Evolutionary conservation across 2,113 vertebrate genomes (phyloP).

Genomic region (Microcebus ravelobensis): DNA sequence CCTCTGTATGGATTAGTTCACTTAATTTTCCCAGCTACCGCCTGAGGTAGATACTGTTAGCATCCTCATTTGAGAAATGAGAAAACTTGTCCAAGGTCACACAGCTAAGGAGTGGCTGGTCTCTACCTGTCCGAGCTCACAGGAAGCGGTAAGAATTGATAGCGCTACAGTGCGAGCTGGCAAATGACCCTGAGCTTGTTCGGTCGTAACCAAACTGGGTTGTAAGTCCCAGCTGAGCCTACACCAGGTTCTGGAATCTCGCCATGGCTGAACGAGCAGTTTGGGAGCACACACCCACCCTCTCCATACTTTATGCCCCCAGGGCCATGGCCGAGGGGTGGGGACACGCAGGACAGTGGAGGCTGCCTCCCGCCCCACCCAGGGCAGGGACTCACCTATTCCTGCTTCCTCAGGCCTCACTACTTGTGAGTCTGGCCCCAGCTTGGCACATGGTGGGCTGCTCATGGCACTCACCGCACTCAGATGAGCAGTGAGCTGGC

Average conservation of each 20-base stretch:
- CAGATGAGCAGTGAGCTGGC: background rate
- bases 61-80: conserved; percentile 7
- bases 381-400: background rate
- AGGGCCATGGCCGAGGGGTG: background rate
- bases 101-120: background rate
- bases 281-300: background rate
- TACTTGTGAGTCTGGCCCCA: background rate
- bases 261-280: background rate
- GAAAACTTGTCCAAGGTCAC: background rate
- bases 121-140: background rate
- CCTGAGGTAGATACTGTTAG: background rate
- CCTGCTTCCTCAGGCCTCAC: background rate
- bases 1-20: background rate
- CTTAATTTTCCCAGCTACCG: background rate
- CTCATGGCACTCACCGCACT: background rate
- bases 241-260: background rate
- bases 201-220: background rate
- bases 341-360: background rate
- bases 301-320: background rate
- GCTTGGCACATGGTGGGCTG: background rate
- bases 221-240: background rate
- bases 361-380: background rate
- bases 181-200: background rate
- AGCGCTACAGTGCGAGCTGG: background rate
- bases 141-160: background rate